Evolutionary conservation across 2,888 invertebrate genomes (phyloP).

Genomic region (Pseudococcus viburni): DNA sequence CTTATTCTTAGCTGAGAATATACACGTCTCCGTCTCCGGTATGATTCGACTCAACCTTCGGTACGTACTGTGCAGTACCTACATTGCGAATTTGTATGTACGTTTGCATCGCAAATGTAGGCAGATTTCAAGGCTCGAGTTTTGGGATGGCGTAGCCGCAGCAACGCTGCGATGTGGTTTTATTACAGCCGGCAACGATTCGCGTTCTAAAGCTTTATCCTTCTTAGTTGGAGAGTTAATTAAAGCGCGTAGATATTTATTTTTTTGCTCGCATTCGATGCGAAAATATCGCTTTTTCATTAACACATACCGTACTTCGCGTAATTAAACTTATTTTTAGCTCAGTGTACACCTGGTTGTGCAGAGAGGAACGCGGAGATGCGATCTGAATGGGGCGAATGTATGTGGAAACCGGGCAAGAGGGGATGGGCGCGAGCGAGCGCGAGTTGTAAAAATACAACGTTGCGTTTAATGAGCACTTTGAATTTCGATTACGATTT

Average conservation of each 20-base stretch:
- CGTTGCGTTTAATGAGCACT: constrained; percentile 39
- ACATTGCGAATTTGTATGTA: neutral
- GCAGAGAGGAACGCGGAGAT: neutral
- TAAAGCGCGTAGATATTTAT: neutral
- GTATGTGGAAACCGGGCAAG: neutral
- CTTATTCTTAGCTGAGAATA: constrained; percentile 29
- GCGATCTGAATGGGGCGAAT: neutral
- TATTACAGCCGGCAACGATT: neutral
- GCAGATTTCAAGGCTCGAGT: constrained; percentile 4
- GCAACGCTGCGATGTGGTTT: neutral
- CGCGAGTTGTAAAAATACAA: constrained; percentile 32
- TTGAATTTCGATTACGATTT: constrained; percentile 28
- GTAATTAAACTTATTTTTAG: constrained; percentile 32
- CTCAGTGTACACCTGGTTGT: neutral
- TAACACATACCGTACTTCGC: neutral
- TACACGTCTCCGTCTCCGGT: neutral
- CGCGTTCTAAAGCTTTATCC: neutral
- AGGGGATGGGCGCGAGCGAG: neutral
- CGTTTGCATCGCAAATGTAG: constrained; percentile 12
- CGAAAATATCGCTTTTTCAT: constrained; percentile 9
- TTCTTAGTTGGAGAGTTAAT: neutral
- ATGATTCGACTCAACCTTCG: neutral
- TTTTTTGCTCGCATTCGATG: neutral
- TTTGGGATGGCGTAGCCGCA: neutral
- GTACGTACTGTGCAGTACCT: neutral